Evolutionary conservation across 2,797 vertebrate species (phyloP).

Genomic region (Girardinus metallicus): DNA sequence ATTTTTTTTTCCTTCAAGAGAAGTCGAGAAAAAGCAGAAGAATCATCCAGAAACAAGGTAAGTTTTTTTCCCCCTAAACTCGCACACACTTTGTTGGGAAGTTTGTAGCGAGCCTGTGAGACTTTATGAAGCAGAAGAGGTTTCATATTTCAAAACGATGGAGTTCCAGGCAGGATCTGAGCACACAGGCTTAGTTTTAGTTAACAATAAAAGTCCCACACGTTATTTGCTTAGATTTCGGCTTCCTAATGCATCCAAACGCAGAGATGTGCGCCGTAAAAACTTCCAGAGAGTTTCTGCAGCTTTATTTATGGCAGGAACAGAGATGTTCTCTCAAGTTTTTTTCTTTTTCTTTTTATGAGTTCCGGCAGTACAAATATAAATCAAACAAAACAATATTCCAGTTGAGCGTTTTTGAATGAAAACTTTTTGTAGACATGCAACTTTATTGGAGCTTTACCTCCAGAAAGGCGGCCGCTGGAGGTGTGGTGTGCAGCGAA

Average conservation of each 20-base stretch:
- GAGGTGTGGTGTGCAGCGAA: slow-evolving; percentile 12
- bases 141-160: slow-evolving; percentile 58
- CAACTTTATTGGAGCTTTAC: slow-evolving; percentile 63
- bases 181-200: neutral
- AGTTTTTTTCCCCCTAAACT: slow-evolving; percentile 55
- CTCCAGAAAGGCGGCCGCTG: slow-evolving; percentile 50
- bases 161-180: slow-evolving; percentile 34
- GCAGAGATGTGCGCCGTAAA: neutral
- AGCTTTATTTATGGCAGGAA: neutral
- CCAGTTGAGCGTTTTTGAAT: slow-evolving; percentile 4
- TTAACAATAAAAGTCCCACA: slow-evolving; percentile 7
- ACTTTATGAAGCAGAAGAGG: slow-evolving; percentile 38
- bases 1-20: slow-evolving; percentile 30
- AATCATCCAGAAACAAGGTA: slow-evolving; percentile 69
- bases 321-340: neutral
- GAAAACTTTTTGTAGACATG: slow-evolving; percentile 46
- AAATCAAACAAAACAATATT: neutral
- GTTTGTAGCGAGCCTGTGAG: slow-evolving; percentile 40
- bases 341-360: too few species aligned
- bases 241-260: neutral
- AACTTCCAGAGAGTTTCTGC: slow-evolving; percentile 2
- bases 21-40: slow-evolving; percentile 38
- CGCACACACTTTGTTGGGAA: slow-evolving; percentile 35
- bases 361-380: neutral
- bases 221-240: slow-evolving; percentile 1